Evolutionary conservation across 2,888 invertebrate genomes (phyloP).

Genomic region (Esperia sulphurella): DNA sequence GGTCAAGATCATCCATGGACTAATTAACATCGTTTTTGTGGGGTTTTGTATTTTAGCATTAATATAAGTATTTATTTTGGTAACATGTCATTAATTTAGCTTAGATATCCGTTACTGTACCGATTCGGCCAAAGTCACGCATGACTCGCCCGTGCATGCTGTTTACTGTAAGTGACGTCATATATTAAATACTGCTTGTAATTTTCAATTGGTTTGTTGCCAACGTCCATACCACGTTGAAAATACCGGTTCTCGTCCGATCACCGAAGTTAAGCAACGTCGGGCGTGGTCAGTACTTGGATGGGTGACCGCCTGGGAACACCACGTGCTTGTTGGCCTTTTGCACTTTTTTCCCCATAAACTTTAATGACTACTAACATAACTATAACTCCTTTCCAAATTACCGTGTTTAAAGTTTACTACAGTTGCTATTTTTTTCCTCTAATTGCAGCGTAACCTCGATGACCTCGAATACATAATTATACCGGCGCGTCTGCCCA

Average conservation of each 20-base stretch:
- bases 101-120: too few species aligned
- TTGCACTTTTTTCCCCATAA: constrained; percentile 21
- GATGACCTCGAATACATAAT: constrained; percentile 63
- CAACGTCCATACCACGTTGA: constrained; percentile 67
- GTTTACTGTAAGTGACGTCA: too few species aligned
- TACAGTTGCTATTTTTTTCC: constrained; percentile 1
- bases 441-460: constrained; percentile 52
- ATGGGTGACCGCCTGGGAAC: constrained; percentile 73
- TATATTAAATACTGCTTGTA: not conserved
- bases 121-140: too few species aligned
- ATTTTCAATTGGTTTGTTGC: constrained; percentile 11
- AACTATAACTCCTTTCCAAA: too few species aligned
- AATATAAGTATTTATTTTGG: too few species aligned
- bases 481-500: constrained; percentile 51
- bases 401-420: too few species aligned
- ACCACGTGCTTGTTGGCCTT: constrained; percentile 61
- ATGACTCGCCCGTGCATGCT: too few species aligned
- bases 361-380: too few species aligned
- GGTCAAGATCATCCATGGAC: too few species aligned
- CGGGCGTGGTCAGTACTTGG: constrained; percentile 73
- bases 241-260: constrained; percentile 74
- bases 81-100: too few species aligned
- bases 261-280: constrained; percentile 75
- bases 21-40: too few species aligned
- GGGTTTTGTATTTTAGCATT: too few species aligned